Base-by-base conservation (phyloP, 2,113 vertebrate genomes). In the Columbina picui region DNA sequence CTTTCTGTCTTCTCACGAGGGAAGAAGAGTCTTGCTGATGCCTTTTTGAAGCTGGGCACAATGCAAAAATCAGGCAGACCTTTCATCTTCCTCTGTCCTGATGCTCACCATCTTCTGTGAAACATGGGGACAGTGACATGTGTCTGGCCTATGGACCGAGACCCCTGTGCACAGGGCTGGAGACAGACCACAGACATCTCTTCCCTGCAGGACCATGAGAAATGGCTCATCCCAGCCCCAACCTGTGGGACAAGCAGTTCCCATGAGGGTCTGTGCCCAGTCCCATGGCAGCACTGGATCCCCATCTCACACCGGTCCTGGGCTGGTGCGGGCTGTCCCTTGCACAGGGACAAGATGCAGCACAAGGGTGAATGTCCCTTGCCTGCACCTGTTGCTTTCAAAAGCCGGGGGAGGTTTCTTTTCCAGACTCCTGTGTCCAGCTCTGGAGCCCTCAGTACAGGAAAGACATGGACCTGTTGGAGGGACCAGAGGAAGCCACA, bases 311-410 rank as follows among this genome's bases (percentile, higher is more conserved):
- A 9, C 55, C 0, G 0, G n/a, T 47, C 56, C 45, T 18, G 53
- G 36, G 15, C 3, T 41, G 55, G 15, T 26, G 8, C 0, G 2
- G 30, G 67, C 41, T 83, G 9, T 57, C 59, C 38, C 12, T 81
- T 4, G 0, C 53, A 13, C 1, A 0, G 13, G 55, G 10, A 49
- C 39, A 29, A 1, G 11, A 1, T 7, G 16, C 38, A 56, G 25
- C 4, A 0, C 29, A 0, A 0, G 43, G 2, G 12, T 0, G 0
- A 90, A 11, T 0, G 0, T 20, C n/a, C 39, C 26, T 71, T 7
- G 2, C 55, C 64, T 55, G 30, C 1, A 2, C 29, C 36, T 34
- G 2, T 7, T 80, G 50, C 76, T 77, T 0, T 21, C 47, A 34
- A 89, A 88, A 52, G 38, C 9, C 1, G 1, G 12, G 22, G 22